Conservation (phyloP, 1,140 invertebrate genomes). For the Drosophila jambulina region DNA sequence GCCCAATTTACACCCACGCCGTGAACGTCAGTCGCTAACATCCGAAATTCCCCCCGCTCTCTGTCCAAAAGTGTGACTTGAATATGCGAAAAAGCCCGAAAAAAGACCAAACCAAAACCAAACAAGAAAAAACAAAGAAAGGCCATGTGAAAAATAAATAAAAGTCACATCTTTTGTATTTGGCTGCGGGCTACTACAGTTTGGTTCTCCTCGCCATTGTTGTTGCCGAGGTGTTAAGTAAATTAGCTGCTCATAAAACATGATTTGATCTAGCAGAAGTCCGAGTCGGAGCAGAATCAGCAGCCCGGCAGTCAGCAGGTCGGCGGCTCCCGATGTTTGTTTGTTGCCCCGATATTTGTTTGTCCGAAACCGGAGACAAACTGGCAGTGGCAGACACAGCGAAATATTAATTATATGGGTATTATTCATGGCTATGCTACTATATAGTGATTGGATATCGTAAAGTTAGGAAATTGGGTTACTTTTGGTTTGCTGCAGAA, state of each 20-base stretch:
- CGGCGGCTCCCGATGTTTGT: conserved; percentile 35
- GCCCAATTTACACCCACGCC: conserved; percentile 80
- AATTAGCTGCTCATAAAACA: conserved; percentile 84
- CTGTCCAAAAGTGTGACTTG: conserved; percentile 48
- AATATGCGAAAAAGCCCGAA: conserved; percentile 27
- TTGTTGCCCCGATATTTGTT: conserved; percentile 38
- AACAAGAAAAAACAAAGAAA: conserved; percentile 50
- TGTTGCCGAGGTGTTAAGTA: conserved; percentile 78
- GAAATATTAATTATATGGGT: conserved; percentile 25
- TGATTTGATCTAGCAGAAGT: conserved; percentile 73
- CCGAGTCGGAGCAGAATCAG: conserved; percentile 51
- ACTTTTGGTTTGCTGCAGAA: neutral
- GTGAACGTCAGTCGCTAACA: conserved; percentile 31
- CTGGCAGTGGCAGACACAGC: conserved; percentile 60
- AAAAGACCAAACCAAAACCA: conserved; percentile 22
- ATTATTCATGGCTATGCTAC: conserved; percentile 16
- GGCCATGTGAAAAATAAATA: conserved; percentile 82
- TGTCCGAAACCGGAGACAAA: conserved; percentile 73
- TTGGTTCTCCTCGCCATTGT: conserved; percentile 46
- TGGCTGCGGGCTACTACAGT: conserved; percentile 59
- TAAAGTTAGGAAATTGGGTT: neutral
- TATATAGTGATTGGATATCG: conserved; percentile 4
- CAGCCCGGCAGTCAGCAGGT: conserved; percentile 22
- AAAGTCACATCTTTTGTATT: conserved; percentile 59
- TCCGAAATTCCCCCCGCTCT: neutral